Conservation (phyloP, 1,140 invertebrate species). For the Arion vulgaris region DNA sequence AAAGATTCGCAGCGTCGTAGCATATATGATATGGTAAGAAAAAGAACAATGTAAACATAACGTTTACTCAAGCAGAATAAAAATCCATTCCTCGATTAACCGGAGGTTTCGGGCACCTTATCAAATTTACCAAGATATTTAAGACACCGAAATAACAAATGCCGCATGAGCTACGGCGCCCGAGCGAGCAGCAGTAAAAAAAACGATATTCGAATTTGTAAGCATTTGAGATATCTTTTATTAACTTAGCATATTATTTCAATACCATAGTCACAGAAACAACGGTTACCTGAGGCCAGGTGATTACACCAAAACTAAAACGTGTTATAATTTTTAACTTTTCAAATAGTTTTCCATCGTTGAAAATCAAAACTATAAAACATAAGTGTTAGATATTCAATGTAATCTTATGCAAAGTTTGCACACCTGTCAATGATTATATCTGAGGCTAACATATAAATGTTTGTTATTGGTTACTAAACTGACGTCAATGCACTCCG, state of each 20-base stretch:
- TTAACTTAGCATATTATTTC: neutral
- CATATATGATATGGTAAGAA: neutral
- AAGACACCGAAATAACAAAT: neutral
- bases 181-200: neutral
- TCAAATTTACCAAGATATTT: neutral
- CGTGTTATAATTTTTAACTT: no score
- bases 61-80: neutral
- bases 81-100: neutral
- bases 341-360: no score
- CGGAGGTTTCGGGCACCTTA: neutral
- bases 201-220: neutral
- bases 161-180: neutral
- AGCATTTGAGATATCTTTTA: neutral
- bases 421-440: no score
- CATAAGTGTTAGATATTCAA: no score
- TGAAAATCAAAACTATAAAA: no score
- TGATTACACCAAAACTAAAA: no score
- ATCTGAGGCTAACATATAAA: no score
- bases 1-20: neutral
- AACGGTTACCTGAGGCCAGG: no score
- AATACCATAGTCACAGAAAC: no score
- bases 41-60: neutral
- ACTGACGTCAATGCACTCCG: no score
- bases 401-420: no score
- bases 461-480: no score